Base-by-base conservation (phyloP, 1,140 invertebrate genomes). In the Armadillidium nasatum region DNA sequence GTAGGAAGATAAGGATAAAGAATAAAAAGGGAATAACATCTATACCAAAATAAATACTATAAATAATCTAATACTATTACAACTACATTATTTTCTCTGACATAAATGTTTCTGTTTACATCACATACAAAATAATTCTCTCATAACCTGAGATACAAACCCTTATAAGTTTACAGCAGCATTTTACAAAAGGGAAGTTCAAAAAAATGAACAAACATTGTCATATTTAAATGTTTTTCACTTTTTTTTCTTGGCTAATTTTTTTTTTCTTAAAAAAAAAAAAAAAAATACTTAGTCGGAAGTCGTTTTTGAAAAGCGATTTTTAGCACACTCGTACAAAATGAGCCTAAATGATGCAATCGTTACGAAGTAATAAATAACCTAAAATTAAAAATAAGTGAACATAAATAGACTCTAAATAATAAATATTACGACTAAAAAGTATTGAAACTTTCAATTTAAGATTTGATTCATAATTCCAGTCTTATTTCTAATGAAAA, bases 81-180 rank as follows among this genome's bases (percentile, higher is more conserved):
- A 15, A 19, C 50, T 13, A 60, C 19, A 19, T 60, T 60, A 60
- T 60, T 60, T 60, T 19, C 50, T 60, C 50, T 60, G 50, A 60
- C 50, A 60, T 4, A 9, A 9, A 60, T 60, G 50, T 60, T 33
- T 6, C 33, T 33, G 19, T 60, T 60, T 60, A 60, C 50, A 15
- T 19, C 19, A 19, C 11, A 19, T 19, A 15, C 19, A 19, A 60
- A 19, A 60, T 60, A 19, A 60, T 60, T 33, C 50, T 60, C 50
- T 60, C 50, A 60, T 15, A 60, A 60, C 50, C 50, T 60, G 50
- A 60, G 50, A 60, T 60, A 15, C 50, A 60, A 60, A 60, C 50
- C 50, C 50, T 60, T 60, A 60, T 15, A 15, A 60, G 19, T 60
- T 60, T 60, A 60, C 50, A 60, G 50, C 19, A 60, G 50, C 50